Evolutionary conservation across 2,888 invertebrate genomes (phyloP), one percentile per base, ranked within the genome.

Genomic region (Syrista parreyssii): DNA sequence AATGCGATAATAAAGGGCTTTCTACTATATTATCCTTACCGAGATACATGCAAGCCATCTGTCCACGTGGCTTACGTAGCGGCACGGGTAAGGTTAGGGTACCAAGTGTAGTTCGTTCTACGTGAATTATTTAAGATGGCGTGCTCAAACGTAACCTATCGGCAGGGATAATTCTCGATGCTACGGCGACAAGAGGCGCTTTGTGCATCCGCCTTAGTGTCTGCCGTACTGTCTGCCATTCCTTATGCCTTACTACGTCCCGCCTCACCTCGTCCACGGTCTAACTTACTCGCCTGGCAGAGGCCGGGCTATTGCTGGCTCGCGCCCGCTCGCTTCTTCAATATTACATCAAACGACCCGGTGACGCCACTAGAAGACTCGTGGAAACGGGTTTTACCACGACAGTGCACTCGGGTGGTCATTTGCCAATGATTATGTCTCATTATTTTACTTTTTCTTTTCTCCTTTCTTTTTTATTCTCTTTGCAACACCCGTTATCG

Each of bases 51-150:
- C 4, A 6, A 23, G 12, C 23, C 15, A 55, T 55, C 55, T 55
- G 55, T 9, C 55, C 55, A 55, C 55, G 55, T 23, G 55, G 9
- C 9, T 55, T 55, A 55, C 55, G 36, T 23, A 23, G 23, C 9
- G 15, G 55, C 55, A 55, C 55, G 23, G 55, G 23, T 55, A 9
- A 55, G 55, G 55, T 55, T 55, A 55, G 55, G 23, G 23, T 55
- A 23, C 15, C 55, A 6, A 15, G 55, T 55, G 23, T 23, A 55
- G 40, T 23, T 23, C 23, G 15, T 40, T 40, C 15, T 0, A 55
- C 81, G 79, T 90, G 89, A 90, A 91, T 91, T 90, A 91, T 90
- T 90, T 85, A 91, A 86, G 85, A 84, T 90, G 84, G 89, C 90
- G 90, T 91, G 89, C 55, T 55, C 15, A 23, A 23, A 55, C 34